A percentile compares a stretch with the other conserved stretches of the same genome.
phyloP scores from a whole-genome alignment of 2,113 vertebrate genomes.

The Clinocottus analis region DNA sequence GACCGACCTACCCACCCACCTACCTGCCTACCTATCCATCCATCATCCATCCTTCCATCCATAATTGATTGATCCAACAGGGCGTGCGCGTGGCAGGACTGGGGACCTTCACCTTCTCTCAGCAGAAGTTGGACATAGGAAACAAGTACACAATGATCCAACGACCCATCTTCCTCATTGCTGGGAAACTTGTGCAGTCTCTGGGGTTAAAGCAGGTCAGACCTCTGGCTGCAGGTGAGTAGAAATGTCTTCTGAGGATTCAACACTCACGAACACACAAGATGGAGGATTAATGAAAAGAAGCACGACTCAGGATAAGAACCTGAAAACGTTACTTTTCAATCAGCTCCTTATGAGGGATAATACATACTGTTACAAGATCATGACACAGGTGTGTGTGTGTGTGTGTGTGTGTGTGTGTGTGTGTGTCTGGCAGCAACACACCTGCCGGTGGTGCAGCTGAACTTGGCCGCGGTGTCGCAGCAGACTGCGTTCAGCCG shows the following conservation, averaged over 20 bases:
- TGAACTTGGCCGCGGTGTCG: conserved; percentile 84
- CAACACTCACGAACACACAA: neutral
- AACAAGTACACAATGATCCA: conserved; percentile 75
- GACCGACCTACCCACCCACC: too few species aligned
- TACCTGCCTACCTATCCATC: too few species aligned
- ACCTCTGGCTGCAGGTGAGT: conserved; percentile 80
- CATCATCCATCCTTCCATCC: conserved; percentile 6
- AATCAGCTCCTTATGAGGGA: neutral
- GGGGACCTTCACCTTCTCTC: conserved; percentile 87
- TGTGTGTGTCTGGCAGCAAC: conserved; percentile 66
- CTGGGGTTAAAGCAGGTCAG: conserved; percentile 81
- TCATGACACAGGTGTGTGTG: neutral
- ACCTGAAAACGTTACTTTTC: neutral
- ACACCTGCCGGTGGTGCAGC: conserved; percentile 83
- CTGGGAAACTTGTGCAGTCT: conserved; percentile 81
- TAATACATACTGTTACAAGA: neutral
- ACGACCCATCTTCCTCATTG: conserved; percentile 82
- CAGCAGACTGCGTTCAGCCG: conserved; percentile 75
- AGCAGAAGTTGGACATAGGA: conserved; percentile 81
- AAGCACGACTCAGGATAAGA: too few species aligned
- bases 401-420: conserved; percentile 15
- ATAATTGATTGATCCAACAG: conserved; percentile 58
- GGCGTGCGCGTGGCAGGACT: conserved; percentile 84
- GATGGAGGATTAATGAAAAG: too few species aligned
- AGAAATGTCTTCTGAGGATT: neutral